A percentile compares a stretch with the other conserved stretches of the same genome.
phyloP scores from a whole-genome alignment of 2,797 vertebrate genomes.

The Hemibagrus guttatus region DNA sequence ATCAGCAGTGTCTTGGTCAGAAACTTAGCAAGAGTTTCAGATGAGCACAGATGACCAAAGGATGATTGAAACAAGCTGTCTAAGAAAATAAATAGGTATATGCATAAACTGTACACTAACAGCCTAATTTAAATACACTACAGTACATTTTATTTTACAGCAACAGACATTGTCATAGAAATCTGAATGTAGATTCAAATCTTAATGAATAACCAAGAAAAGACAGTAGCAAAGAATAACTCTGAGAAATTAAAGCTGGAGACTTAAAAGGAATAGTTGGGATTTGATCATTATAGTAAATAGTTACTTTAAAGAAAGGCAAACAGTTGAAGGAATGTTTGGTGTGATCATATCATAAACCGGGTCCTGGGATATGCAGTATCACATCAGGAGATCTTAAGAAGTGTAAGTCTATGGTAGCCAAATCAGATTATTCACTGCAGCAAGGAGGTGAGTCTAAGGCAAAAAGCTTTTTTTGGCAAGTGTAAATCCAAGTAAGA shows the following conservation, averaged over 20 bases:
- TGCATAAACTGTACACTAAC: neutral
- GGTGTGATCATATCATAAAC: neutral
- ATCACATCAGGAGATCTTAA: neutral
- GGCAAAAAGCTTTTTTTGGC: neutral
- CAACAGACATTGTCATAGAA: neutral
- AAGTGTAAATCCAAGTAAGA: neutral
- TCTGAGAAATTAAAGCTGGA: neutral
- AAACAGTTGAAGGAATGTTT: neutral
- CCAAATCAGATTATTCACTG: neutral
- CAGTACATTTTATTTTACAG: neutral
- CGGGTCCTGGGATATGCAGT: neutral
- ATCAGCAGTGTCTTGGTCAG: neutral
- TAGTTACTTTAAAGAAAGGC: neutral
- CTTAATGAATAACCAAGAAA: neutral
- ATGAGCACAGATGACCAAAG: neutral
- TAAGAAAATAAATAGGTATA: neutral
- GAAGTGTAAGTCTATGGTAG: neutral
- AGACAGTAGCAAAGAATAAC: neutral
- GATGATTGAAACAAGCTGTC: neutral
- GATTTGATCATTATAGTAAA: slow-evolving; percentile 1
- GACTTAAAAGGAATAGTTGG: neutral
- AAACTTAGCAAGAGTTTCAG: neutral
- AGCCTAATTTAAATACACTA: neutral
- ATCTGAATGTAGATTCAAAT: neutral
- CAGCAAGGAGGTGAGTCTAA: neutral